These are phyloP conservation scores for Chaetorhynchus papuensis DNA, from an alignment of 2,113 vertebrate genomes.

Conservation along the genomic window DNA sequence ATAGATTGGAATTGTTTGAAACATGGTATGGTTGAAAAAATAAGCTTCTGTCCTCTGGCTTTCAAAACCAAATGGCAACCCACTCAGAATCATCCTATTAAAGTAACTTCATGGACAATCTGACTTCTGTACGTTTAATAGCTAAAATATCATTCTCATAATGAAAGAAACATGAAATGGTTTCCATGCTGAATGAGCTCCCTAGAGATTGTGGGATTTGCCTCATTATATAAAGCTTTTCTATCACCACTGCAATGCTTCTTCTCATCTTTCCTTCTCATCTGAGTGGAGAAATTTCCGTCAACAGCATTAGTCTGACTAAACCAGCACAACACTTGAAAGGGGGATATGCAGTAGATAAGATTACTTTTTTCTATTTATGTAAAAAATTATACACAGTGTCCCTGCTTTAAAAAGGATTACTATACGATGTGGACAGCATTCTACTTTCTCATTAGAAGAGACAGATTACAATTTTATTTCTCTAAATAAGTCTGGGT, in stretches of 20 bases:
- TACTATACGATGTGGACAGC: constrained; percentile 38
- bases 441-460: constrained; percentile 66
- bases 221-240: constrained; percentile 73
- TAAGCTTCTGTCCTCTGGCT: constrained; percentile 1
- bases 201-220: constrained; percentile 68
- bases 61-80: constrained; percentile 32
- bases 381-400: constrained; percentile 63
- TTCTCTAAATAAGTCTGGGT: constrained; percentile 58
- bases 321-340: constrained; percentile 43
- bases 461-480: constrained; percentile 57
- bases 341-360: constrained; percentile 47
- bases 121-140: constrained; percentile 64
- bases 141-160: constrained; percentile 51
- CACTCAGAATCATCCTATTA: constrained; percentile 48
- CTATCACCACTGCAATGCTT: constrained; percentile 44
- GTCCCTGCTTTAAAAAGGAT: constrained; percentile 63
- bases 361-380: constrained; percentile 67
- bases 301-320: constrained; percentile 66
- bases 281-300: constrained; percentile 64
- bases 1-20: constrained; percentile 64
- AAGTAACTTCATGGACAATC: constrained; percentile 57
- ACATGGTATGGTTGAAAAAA: constrained; percentile 17
- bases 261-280: constrained; percentile 71
- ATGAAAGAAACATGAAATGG: constrained; percentile 70
- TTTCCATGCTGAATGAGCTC: constrained; percentile 64